phyloP scores from a whole-genome alignment of 2,797 vertebrate genomes.

The Podarcis siculus region DNA sequence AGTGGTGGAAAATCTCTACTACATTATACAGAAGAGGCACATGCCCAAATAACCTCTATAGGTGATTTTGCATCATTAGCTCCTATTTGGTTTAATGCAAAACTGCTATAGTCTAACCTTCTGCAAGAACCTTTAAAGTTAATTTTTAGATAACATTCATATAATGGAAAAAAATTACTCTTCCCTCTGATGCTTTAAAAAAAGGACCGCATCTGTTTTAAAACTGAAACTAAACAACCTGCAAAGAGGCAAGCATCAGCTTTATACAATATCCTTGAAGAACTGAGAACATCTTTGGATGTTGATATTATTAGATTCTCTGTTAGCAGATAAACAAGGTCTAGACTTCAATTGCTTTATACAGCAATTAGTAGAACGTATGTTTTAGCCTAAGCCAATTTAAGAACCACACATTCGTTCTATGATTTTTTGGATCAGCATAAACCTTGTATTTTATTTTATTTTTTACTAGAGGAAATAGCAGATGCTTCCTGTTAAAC shows the following conservation, averaged over 20 bases:
- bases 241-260: background rate
- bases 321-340: background rate
- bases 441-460: slow-evolving; percentile 61
- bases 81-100: background rate
- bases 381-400: background rate
- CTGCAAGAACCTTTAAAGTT: background rate
- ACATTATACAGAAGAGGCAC: background rate
- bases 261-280: background rate
- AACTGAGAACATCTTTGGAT: background rate
- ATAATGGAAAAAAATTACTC: background rate
- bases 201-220: background rate
- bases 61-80: background rate
- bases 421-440: slow-evolving; percentile 56
- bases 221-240: no score
- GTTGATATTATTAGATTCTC: background rate
- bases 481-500: slow-evolving; percentile 76
- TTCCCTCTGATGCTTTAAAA: background rate
- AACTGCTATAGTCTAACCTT: background rate
- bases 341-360: background rate
- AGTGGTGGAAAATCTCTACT: background rate
- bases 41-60: background rate
- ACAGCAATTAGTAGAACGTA: background rate
- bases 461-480: slow-evolving; percentile 70
- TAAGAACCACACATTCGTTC: slow-evolving; percentile 12
- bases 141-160: background rate